phyloP scores from a whole-genome alignment of 2,113 vertebrate species.

The Dasypus novemcinctus region DNA sequence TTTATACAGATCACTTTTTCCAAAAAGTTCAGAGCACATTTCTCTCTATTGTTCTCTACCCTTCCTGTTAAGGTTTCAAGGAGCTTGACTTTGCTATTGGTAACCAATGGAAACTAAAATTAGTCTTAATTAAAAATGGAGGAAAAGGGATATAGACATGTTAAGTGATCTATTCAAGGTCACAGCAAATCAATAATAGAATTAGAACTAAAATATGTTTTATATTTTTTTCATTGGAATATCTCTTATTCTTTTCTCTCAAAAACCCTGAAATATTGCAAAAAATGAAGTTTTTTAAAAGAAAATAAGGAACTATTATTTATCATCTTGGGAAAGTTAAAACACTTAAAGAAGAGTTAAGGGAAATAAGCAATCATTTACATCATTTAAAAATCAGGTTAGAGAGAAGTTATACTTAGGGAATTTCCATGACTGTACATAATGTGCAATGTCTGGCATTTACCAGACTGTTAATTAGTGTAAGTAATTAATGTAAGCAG shows the following conservation, averaged over 20 bases:
- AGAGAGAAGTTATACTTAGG: not conserved
- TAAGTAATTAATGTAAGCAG: no score
- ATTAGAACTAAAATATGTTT: not conserved
- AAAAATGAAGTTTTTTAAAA: not conserved
- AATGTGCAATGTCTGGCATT: not conserved
- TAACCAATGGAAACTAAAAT: not conserved
- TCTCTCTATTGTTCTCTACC: not conserved
- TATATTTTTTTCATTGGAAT: not conserved
- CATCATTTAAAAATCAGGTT: conserved; percentile 24
- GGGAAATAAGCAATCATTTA: conserved; percentile 22
- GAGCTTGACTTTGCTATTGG: not conserved
- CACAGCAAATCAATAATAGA: not conserved
- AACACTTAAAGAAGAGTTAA: conserved; percentile 30
- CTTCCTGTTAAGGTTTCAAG: conserved; percentile 29
- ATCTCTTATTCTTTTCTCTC: not conserved
- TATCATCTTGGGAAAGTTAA: not conserved
- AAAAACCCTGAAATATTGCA: not conserved
- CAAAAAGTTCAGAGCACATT: not conserved
- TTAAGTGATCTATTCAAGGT: not conserved
- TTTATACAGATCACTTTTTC: not conserved
- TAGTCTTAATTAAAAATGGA: not conserved
- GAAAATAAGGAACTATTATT: not conserved
- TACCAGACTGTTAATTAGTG: conserved; percentile 49
- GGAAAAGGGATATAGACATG: not conserved
- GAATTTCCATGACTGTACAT: conserved; percentile 30